phyloP scores from a whole-genome alignment of 2,888 invertebrate genomes.

The Philereme transversata region DNA sequence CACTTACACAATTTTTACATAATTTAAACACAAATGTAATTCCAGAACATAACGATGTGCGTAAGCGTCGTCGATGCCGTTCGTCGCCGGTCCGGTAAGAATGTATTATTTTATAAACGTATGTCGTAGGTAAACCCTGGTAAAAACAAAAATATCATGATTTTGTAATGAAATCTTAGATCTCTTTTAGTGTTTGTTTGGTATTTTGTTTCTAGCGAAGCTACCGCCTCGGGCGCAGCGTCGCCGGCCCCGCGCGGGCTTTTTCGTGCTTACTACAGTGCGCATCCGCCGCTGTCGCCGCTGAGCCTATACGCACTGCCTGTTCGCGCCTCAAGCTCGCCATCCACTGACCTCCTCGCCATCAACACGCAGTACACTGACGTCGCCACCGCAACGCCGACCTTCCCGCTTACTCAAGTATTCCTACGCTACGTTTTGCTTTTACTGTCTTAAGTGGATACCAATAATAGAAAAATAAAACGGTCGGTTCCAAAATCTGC shows the following conservation, averaged over 20 bases:
- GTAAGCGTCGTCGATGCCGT: too few relatives aligned
- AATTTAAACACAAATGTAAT: too few relatives aligned
- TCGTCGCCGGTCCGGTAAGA: too few relatives aligned
- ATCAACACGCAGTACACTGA: not conserved
- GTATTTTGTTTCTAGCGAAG: not conserved
- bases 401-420: not conserved
- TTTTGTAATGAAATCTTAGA: too few relatives aligned
- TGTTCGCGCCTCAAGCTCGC: not conserved
- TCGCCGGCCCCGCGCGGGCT: not conserved
- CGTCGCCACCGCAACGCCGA: not conserved
- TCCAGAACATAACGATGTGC: too few relatives aligned
- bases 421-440: not conserved
- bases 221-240: not conserved
- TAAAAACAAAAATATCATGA: too few relatives aligned
- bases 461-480: too few relatives aligned
- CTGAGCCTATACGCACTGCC: not conserved
- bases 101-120: too few relatives aligned
- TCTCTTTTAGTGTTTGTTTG: too few relatives aligned
- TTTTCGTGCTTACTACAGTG: not conserved
- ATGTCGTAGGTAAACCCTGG: too few relatives aligned
- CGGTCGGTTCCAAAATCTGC: too few relatives aligned
- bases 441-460: not conserved
- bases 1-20: too few relatives aligned
- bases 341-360: not conserved
- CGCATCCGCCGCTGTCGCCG: not conserved